Conservation (phyloP, 1,140 invertebrate species). For the Pseudomyrmex cubaensis region DNA sequence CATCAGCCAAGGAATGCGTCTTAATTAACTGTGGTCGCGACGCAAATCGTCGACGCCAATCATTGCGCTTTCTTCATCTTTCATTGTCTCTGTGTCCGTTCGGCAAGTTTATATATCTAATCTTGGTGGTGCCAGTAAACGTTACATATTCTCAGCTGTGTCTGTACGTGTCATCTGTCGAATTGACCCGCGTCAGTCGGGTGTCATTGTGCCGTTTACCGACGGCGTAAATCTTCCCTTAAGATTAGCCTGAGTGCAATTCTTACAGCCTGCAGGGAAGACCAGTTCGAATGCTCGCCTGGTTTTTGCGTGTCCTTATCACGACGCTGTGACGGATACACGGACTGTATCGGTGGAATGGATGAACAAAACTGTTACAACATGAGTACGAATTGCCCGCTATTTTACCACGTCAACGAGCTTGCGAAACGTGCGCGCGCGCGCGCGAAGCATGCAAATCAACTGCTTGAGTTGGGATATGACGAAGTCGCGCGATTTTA, state of each 20-base stretch:
- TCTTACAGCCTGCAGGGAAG: constrained; percentile 82
- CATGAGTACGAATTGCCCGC: constrained; percentile 77
- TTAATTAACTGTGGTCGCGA: constrained; percentile 12
- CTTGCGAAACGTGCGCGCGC: background rate
- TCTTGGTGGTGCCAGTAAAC: constrained; percentile 34
- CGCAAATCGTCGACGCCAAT: background rate
- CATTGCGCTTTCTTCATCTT: constrained; percentile 24
- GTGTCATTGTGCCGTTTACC: constrained; percentile 17
- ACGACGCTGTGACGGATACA: constrained; percentile 89
- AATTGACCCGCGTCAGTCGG: constrained; percentile 45
- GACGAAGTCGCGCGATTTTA: background rate
- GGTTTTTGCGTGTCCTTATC: constrained; percentile 88
- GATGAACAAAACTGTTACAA: constrained; percentile 88
- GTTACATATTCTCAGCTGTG: constrained; percentile 30
- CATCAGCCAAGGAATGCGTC: constrained; percentile 21
- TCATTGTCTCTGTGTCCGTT: constrained; percentile 36
- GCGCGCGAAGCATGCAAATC: constrained; percentile 40
- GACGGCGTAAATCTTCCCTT: constrained; percentile 33
- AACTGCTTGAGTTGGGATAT: constrained; percentile 19
- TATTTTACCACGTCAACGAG: constrained; percentile 40
- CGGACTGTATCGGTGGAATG: constrained; percentile 88
- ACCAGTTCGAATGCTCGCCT: constrained; percentile 86
- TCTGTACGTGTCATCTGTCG: constrained; percentile 46
- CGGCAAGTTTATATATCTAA: constrained; percentile 33
- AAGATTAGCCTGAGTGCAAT: constrained; percentile 76